Evolutionary conservation across 2,888 invertebrate species (phyloP).

Genomic region (Eupsilia transversa): DNA sequence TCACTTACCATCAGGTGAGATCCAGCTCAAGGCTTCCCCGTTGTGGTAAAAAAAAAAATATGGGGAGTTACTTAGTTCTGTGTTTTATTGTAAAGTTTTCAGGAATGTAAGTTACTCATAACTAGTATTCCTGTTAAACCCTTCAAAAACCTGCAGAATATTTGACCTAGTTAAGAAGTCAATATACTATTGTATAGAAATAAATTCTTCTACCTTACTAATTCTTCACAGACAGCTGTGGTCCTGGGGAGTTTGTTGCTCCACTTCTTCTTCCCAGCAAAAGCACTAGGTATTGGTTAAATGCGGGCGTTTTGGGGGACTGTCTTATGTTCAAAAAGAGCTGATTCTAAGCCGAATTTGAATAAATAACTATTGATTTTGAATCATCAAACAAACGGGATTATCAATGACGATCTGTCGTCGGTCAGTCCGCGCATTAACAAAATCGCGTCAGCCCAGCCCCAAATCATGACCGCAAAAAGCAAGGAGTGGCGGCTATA

Average conservation of each 20-base stretch:
- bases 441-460: conserved; percentile 38
- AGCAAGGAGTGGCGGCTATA: conserved; percentile 73
- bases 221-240: background rate
- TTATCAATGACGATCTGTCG: background rate
- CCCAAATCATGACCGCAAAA: conserved; percentile 2
- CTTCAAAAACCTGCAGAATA: background rate
- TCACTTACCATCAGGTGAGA: too few species aligned
- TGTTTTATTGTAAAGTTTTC: background rate
- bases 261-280: background rate
- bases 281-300: background rate
- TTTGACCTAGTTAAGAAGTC: background rate
- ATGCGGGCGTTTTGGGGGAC: background rate
- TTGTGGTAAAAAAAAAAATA: too few species aligned
- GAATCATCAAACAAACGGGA: background rate
- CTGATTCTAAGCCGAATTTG: background rate
- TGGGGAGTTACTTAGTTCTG: background rate
- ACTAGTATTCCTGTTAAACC: background rate
- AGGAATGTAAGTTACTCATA: background rate
- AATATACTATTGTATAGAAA: background rate
- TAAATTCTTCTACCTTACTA: background rate
- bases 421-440: background rate
- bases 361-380: background rate
- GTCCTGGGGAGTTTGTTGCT: background rate
- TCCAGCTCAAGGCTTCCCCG: too few species aligned
- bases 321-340: background rate